Evolutionary conservation across 2,888 invertebrate species (phyloP), one percentile per base, ranked within the genome.

Genomic region (Muschampia staudingeri): DNA sequence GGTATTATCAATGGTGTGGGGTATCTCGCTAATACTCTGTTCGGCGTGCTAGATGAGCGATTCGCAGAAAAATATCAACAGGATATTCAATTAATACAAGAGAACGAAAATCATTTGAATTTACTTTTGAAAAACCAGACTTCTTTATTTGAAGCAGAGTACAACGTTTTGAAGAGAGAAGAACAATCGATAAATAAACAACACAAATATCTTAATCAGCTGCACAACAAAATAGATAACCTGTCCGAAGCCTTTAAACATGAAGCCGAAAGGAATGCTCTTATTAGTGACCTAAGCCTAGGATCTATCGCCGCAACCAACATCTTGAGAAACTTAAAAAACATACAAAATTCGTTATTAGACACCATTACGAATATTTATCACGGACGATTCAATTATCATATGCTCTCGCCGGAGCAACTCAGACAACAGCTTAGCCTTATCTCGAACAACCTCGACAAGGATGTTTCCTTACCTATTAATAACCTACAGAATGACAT

Each of bases 21-120:
- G 9, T 78, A 83, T 65, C 16, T 87, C 0, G 86, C 85, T 5
- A 77, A 84, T 30, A 40, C 37, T 1, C 67, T 87, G 52, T 85
- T 85, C 78, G 85, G 87, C 11, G 85, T 87, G 82, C 61, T 86
- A 12, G 85, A 87, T n/a, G 44, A 44, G 83, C 85, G 80, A 65
- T 87, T 87, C 81, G 85, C 85, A 34, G 83, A 82, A 78, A 76
- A 87, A 56, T 85, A 85, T 72, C 25, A 77, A 61, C 67, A 72
- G n/a, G 80, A 80, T 52, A 79, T 79, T 6, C 30, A 71, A n/a
- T 25, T 72, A 16, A 14, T 79, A 61, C 78, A 61, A 65, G 72
- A 52, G 14, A 80, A 80, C 44, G 80, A 80, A 80, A 48, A 80
- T 67, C 80, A 75, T 40, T 25, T 80, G 12, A 16, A 37, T 14